phyloP scores from a whole-genome alignment of 2,888 invertebrate species.

The Meiosimyza decipiens region DNA sequence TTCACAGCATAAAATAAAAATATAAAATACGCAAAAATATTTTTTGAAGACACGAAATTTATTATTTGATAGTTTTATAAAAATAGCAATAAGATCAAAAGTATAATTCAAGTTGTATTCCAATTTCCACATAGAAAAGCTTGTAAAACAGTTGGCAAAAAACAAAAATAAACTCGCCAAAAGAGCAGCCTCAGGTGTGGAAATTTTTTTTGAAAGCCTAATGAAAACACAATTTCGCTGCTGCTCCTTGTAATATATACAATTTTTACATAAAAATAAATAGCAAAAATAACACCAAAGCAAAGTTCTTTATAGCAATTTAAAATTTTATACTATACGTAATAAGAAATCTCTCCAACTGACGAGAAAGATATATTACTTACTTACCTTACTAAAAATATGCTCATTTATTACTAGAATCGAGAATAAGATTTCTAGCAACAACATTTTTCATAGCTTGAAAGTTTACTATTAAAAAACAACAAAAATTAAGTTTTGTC shows the following conservation, averaged over 20 bases:
- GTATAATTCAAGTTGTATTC: background rate
- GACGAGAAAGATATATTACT: constrained; percentile 23
- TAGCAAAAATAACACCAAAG: constrained; percentile 1
- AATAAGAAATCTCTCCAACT: constrained; percentile 26
- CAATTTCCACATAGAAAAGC: constrained; percentile 21
- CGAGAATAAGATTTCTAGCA: constrained; percentile 14
- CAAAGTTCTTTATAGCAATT: background rate
- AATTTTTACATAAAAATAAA: background rate
- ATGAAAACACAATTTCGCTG: background rate
- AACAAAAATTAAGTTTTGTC: constrained; percentile 36
- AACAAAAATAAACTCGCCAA: constrained; percentile 15
- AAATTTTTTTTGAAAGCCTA: constrained; percentile 11
- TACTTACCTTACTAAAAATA: background rate
- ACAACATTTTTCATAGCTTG: constrained; percentile 25
- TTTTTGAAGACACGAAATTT: constrained; percentile 14
- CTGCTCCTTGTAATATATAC: background rate
- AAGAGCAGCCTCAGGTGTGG: constrained; percentile 30
- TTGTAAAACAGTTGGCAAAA: constrained; percentile 31
- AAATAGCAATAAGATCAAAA: constrained; percentile 4
- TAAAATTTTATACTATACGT: too few species aligned
- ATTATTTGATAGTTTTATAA: constrained; percentile 8
- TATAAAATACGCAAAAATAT: background rate
- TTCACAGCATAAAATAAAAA: constrained; percentile 14
- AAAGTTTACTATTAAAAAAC: constrained; percentile 27
- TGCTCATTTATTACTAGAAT: constrained; percentile 16